Base-by-base conservation (phyloP, 2,797 vertebrate genomes). In the Sebastes elongatus region DNA sequence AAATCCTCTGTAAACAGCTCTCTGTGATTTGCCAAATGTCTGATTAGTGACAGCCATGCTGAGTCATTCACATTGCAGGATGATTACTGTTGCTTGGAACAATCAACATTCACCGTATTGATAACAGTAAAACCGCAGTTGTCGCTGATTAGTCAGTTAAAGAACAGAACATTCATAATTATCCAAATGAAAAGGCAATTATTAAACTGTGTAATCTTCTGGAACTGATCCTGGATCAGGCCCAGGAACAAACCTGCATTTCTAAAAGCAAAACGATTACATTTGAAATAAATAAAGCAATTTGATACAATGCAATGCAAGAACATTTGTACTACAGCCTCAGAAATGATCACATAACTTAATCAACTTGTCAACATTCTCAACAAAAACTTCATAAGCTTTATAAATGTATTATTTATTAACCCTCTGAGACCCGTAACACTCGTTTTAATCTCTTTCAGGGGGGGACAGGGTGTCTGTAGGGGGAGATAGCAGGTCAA, bases 71-170 rank as follows among this genome's bases (percentile, higher is more conserved):
- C 30, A 72, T 70, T 60, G 42, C 25, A 30, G 2, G 32, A 76
- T 46, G 18, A 67, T 59, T 62, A 62, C 5, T 49, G n/a, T 25
- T 80, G 63, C 23, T 49, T 23, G 20, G 52, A 79, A 78, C 46
- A 86, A 82, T 63, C 74, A 79, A 79, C 33, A 16, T 57, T 73
- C 11, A 61, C 14, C 64, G 28, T 22, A 76, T 63, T 23, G 82
- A 74, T 30, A 68, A 59, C 65, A 64, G 79, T 32, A 28, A 28
- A 59, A 46, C 14, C 49, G 49, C 28, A 52, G 30, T 71, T 70
- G 13, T 1, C 66, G 71, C 42, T 0, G 0, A 76, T 78, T 56
- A 68, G 42, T 77, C 69, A 66, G 63, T 38, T 38, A 30, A 80
- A 59, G 33, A 74, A 62, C 22, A 84, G 25, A 79, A 59, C 30